A percentile compares a stretch with the other conserved stretches of the same genome.
Evolutionary conservation across 2,888 invertebrate genomes (phyloP).

Genomic region (Sisyra terminalis): DNA sequence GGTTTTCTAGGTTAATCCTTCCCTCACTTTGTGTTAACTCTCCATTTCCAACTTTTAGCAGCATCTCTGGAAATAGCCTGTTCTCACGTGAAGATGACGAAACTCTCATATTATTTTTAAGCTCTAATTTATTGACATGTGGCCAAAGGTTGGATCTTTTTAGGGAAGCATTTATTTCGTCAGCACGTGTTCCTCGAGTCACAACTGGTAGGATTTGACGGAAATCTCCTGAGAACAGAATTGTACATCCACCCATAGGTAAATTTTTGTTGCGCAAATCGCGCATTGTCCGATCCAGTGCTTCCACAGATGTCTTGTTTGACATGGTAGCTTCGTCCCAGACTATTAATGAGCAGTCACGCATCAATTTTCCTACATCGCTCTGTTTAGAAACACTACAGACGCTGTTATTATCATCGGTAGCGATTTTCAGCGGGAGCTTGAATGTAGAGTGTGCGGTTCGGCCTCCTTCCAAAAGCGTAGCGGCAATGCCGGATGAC

Average conservation of each 20-base stretch:
- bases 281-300: slow-evolving; percentile 17
- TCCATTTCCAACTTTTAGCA: slow-evolving; percentile 10
- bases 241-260: slow-evolving; percentile 9
- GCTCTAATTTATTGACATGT: too few species aligned
- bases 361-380: slow-evolving; percentile 14
- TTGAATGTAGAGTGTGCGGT: slow-evolving; percentile 21
- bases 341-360: slow-evolving; percentile 13
- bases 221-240: slow-evolving; percentile 10
- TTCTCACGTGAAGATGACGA: slow-evolving; percentile 6
- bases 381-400: slow-evolving; percentile 15
- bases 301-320: slow-evolving; percentile 16
- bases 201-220: slow-evolving; percentile 11
- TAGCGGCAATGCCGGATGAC: slow-evolving; percentile 22
- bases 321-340: slow-evolving; percentile 18
- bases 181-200: slow-evolving; percentile 8
- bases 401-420: not conserved
- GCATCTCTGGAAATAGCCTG: slow-evolving; percentile 6
- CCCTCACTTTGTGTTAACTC: slow-evolving; percentile 5
- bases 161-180: slow-evolving; percentile 9
- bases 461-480: slow-evolving; percentile 21
- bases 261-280: slow-evolving; percentile 13
- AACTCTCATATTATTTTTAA: slow-evolving; percentile 6
- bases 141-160: slow-evolving; percentile 4
- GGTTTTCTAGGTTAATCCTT: slow-evolving; percentile 9
- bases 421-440: slow-evolving; percentile 16